Percentiles rank a stretch among this genome's conserved stretches.
Evolutionary conservation across 2,888 invertebrate species (phyloP).

Genomic region (Drosophila mercatorum): DNA sequence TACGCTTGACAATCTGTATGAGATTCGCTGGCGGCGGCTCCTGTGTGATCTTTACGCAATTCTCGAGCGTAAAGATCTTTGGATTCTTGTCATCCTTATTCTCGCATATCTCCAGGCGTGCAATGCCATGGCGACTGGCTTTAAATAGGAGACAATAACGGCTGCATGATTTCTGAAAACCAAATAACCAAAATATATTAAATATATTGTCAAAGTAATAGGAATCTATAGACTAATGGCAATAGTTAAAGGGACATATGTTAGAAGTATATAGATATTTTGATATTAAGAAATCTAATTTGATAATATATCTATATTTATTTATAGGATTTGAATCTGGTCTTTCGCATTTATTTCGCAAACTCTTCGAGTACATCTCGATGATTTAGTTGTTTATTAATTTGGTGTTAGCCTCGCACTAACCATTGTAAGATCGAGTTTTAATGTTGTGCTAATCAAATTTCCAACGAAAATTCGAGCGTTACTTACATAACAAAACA

Average conservation of each 20-base stretch:
- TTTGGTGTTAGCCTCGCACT: slow-evolving; percentile 12
- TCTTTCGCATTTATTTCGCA: background rate
- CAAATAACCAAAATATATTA: background rate
- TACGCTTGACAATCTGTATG: slow-evolving; percentile 90
- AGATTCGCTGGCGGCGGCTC: slow-evolving; percentile 87
- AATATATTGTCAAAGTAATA: too few species aligned
- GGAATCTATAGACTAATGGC: background rate
- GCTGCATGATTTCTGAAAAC: slow-evolving; percentile 91
- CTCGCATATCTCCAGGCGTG: slow-evolving; percentile 94
- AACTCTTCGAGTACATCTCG: slow-evolving; percentile 33
- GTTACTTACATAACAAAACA: slow-evolving; percentile 51
- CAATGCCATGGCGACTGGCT: slow-evolving; percentile 93
- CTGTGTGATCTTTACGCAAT: slow-evolving; percentile 93
- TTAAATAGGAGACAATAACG: slow-evolving; percentile 88
- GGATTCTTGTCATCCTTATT: slow-evolving; percentile 90
- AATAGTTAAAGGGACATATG: too few species aligned
- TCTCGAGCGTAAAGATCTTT: slow-evolving; percentile 93
- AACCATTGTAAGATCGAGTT: slow-evolving; percentile 32
- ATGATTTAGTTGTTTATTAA: slow-evolving; percentile 7
- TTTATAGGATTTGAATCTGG: too few species aligned
- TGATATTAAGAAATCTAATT: background rate
- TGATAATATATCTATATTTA: background rate
- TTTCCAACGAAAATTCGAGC: slow-evolving; percentile 47
- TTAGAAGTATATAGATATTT: background rate
- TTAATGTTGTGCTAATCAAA: slow-evolving; percentile 62